Evolutionary conservation across 2,113 vertebrate genomes (phyloP).

Genomic region (Gorsachius goisagi): DNA sequence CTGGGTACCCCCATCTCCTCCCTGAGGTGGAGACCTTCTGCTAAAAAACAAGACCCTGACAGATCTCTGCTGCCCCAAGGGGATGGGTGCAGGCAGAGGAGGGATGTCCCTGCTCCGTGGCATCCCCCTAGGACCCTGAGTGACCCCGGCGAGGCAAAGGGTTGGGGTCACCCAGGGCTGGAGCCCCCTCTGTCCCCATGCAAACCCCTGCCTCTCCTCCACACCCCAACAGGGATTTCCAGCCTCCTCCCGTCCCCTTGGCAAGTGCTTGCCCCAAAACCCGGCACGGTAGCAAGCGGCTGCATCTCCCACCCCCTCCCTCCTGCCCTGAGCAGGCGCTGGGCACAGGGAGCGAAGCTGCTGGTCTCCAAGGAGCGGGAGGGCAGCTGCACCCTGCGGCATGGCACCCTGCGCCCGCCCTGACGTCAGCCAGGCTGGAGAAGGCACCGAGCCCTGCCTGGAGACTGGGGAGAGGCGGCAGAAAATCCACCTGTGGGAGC

Average conservation of each 20-base stretch:
- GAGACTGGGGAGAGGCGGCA: conserved; percentile 1
- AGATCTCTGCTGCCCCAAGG: background rate
- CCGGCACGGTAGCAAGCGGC: accelerated
- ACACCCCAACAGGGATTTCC: background rate
- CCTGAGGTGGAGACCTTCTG: background rate
- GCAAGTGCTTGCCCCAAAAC: background rate
- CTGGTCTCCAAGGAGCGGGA: conserved; percentile 55
- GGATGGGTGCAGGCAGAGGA: background rate
- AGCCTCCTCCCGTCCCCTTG: background rate
- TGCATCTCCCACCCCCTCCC: background rate
- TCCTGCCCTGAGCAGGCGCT: background rate
- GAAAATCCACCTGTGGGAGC: conserved; percentile 2
- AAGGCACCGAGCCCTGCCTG: conserved; percentile 55
- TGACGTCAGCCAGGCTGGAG: conserved; percentile 70
- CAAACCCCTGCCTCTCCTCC: background rate
- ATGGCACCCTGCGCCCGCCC: conserved; percentile 22
- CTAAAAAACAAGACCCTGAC: background rate
- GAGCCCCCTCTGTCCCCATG: accelerated
- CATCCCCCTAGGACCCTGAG: background rate
- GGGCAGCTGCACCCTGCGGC: conserved; percentile 23
- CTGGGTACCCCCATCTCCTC: background rate
- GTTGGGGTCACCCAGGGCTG: background rate
- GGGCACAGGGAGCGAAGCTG: background rate
- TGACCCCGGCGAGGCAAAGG: accelerated
- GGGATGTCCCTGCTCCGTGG: accelerated